Conservation (phyloP, 2,888 invertebrate genomes). For the Parasteatoda lunata region DNA sequence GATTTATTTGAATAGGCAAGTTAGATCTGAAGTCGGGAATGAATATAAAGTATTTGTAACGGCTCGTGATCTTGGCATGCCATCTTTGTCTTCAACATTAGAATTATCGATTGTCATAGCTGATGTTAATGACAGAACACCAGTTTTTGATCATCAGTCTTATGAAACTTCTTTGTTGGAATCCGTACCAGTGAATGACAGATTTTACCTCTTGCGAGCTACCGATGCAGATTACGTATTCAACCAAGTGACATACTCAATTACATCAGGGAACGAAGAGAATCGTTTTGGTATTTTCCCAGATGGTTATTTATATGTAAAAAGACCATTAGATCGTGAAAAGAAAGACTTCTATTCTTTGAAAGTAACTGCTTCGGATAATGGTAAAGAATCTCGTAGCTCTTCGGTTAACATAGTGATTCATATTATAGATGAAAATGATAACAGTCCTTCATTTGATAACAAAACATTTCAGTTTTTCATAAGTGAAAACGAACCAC, state of each 20-base stretch:
- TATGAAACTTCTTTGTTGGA: conserved; percentile 94
- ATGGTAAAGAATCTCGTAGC: conserved; percentile 82
- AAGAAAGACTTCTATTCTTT: conserved; percentile 92
- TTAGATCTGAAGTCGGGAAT: conserved; percentile 76
- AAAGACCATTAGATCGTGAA: conserved; percentile 89
- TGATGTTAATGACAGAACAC: conserved; percentile 96
- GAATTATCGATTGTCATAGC: conserved; percentile 84
- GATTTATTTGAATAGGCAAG: conserved; percentile 87
- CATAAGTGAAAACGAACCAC: conserved; percentile 89
- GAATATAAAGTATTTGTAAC: conserved; percentile 59
- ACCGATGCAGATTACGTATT: conserved; percentile 89
- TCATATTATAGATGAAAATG: conserved; percentile 96
- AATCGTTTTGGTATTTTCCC: conserved; percentile 95
- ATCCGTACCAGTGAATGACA: conserved; percentile 90
- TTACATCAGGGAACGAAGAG: conserved; percentile 89
- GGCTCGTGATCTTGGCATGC: conserved; percentile 84
- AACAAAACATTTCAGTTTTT: conserved; percentile 92
- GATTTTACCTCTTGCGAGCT: conserved; percentile 92
- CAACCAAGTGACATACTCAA: conserved; percentile 86
- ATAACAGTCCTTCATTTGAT: conserved; percentile 93
- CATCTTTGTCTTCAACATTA: conserved; percentile 81
- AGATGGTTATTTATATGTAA: conserved; percentile 92
- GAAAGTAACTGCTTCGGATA: conserved; percentile 87
- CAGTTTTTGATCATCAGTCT: conserved; percentile 91
- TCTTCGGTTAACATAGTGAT: conserved; percentile 93